A percentile compares a stretch with the other conserved stretches of the same genome.
Evolutionary conservation across 2,797 vertebrate genomes (phyloP).

Genomic region (Xerus rutilus): DNA sequence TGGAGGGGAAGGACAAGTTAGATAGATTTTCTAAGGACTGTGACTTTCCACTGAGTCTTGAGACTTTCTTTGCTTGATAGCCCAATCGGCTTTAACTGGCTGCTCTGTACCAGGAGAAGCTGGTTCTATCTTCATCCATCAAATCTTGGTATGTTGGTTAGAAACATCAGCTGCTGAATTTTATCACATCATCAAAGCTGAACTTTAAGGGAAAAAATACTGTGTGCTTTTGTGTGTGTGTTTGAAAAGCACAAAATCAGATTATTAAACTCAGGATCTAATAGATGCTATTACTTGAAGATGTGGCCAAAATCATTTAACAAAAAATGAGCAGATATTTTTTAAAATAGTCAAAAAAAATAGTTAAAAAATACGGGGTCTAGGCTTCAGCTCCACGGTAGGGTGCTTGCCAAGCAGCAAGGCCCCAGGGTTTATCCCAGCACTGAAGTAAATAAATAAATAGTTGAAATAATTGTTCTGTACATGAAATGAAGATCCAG

Average conservation of each 20-base stretch:
- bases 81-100: background rate
- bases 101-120: background rate
- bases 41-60: background rate
- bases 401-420: background rate
- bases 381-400: background rate
- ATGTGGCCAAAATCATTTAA: background rate
- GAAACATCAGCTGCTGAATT: too few species aligned
- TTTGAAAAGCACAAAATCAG: background rate
- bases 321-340: background rate
- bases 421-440: background rate
- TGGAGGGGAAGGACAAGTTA: background rate
- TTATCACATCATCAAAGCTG: background rate
- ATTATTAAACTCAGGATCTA: background rate
- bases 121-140: background rate
- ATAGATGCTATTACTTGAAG: background rate
- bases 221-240: background rate
- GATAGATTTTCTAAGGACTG: background rate
- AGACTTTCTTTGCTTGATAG: background rate
- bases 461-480: background rate
- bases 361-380: background rate
- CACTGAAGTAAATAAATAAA: background rate
- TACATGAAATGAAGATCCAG: background rate
- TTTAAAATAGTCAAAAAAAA: background rate
- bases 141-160: background rate
- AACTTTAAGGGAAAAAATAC: too few species aligned